Evolutionary conservation across 1,140 invertebrate species (phyloP).

Genomic region (Ganaspis sp.): DNA sequence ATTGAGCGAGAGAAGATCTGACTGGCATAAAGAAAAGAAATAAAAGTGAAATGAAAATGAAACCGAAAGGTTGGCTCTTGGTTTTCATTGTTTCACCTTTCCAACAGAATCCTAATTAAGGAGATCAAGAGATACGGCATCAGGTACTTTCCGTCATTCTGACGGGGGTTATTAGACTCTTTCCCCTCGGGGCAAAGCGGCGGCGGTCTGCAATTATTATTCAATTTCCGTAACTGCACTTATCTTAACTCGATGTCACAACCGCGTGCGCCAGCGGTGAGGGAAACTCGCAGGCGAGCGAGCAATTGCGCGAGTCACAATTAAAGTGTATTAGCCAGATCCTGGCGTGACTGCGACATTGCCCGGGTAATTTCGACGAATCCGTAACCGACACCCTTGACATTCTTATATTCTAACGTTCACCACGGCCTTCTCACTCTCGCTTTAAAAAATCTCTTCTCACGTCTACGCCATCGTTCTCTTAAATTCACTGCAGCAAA

Average conservation of each 20-base stretch:
- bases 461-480: not conserved
- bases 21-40: no score
- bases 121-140: conserved; percentile 60
- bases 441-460: not conserved
- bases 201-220: conserved; percentile 66
- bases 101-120: conserved; percentile 66
- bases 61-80: not conserved
- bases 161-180: conserved; percentile 56
- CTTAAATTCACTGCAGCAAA: not conserved
- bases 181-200: conserved; percentile 41
- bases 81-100: conserved; percentile 59
- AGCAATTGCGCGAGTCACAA: conserved; percentile 62
- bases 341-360: conserved; percentile 60
- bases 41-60: not conserved
- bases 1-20: no score
- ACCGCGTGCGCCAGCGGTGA: conserved; percentile 46
- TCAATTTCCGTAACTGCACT: conserved; percentile 71
- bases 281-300: conserved; percentile 41
- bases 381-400: conserved; percentile 68
- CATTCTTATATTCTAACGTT: conserved; percentile 66
- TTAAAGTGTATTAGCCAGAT: conserved; percentile 72
- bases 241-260: conserved; percentile 71
- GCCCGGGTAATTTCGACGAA: conserved; percentile 57
- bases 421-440: conserved; percentile 36
- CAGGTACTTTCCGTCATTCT: conserved; percentile 41